Conservation (phyloP, 2,797 vertebrate species). For the Dermochelys coriacea region DNA sequence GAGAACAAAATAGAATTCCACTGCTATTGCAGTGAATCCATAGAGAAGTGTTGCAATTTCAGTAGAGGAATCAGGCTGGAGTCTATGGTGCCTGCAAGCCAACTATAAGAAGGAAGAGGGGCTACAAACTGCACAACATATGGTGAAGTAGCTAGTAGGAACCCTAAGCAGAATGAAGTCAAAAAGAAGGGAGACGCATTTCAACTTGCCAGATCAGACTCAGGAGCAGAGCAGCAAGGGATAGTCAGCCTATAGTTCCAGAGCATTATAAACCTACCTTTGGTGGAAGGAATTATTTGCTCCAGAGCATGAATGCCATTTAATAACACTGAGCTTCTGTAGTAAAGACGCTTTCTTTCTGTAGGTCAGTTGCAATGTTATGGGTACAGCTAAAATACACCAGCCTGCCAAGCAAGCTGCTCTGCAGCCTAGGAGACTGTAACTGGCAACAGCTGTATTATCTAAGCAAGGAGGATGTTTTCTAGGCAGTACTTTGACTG, state of each 20-base stretch:
- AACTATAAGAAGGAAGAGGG: neutral
- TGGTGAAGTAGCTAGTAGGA: neutral
- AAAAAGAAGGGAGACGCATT: neutral
- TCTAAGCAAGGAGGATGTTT: neutral
- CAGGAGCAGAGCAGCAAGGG: neutral
- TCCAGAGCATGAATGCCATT: neutral
- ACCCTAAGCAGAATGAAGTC: too few relatives aligned
- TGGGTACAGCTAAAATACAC: neutral
- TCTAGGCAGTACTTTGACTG: neutral
- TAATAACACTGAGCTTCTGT: neutral
- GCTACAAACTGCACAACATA: neutral
- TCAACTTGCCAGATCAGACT: neutral
- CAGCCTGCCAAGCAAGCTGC: neutral
- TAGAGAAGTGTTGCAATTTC: neutral
- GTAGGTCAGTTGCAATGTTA: neutral
- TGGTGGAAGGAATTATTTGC: neutral
- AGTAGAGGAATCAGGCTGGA: neutral
- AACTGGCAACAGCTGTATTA: neutral
- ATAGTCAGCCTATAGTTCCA: neutral
- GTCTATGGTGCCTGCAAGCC: neutral
- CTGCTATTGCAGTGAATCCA: neutral
- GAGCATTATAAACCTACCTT: too few relatives aligned
- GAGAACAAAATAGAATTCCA: neutral
- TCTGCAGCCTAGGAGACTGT: neutral
- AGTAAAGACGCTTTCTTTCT: neutral